Evolutionary conservation across 1,140 invertebrate species (phyloP).

Genomic region (Oncopeltus fasciatus): DNA sequence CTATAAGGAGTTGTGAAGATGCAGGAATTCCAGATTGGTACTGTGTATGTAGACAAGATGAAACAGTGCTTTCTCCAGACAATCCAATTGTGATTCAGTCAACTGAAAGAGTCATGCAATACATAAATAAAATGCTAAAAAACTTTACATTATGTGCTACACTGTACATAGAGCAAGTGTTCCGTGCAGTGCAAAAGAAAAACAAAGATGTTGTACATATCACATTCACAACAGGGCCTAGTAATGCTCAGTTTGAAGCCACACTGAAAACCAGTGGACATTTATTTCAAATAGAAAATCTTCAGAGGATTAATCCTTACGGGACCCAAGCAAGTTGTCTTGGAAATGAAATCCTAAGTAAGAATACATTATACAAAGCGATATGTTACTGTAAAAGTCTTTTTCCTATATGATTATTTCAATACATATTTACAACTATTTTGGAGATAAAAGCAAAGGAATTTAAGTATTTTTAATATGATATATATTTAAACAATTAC

Average conservation of each 20-base stretch:
- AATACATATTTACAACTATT: too few species aligned
- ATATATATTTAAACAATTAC: too few species aligned
- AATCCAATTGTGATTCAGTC: slow-evolving; percentile 26
- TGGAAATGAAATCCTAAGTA: slow-evolving; percentile 11
- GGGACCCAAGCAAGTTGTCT: slow-evolving; percentile 23
- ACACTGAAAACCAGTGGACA: slow-evolving; percentile 5
- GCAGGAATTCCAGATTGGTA: slow-evolving; percentile 35
- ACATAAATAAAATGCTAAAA: slow-evolving; percentile 45
- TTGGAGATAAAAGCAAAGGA: too few species aligned
- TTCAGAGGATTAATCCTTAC: slow-evolving; percentile 24
- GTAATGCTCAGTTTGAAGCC: slow-evolving; percentile 23
- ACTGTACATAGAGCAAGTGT: slow-evolving; percentile 16
- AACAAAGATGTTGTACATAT: slow-evolving; percentile 6
- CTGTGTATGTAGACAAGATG: slow-evolving; percentile 33
- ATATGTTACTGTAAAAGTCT: slow-evolving; percentile 22
- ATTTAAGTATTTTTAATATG: too few species aligned
- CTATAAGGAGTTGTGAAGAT: slow-evolving; percentile 31
- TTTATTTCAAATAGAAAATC: slow-evolving; percentile 14
- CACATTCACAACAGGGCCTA: slow-evolving; percentile 21
- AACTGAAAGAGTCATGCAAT: slow-evolving; percentile 38
- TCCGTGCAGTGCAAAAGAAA: slow-evolving; percentile 12
- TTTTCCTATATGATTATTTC: neutral
- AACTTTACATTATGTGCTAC: slow-evolving; percentile 39
- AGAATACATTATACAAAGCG: slow-evolving; percentile 18
- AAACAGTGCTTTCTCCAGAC: slow-evolving; percentile 17